Conservation (phyloP, 1,140 invertebrate species). For the Drosophila pseudoananassae region DNA sequence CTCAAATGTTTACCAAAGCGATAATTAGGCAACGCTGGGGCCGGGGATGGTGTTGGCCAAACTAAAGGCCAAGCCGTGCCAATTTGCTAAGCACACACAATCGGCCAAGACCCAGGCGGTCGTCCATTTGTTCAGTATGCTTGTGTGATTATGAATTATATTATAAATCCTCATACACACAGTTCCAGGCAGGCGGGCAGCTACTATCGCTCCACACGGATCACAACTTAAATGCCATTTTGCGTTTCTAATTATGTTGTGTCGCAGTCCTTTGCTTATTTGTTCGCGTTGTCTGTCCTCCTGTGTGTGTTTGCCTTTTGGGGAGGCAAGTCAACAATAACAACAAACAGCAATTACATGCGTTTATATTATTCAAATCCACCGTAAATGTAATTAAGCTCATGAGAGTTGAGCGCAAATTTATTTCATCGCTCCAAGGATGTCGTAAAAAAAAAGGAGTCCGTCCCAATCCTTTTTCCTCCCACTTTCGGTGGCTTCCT, state of each 20-base stretch:
- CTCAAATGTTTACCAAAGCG: slow-evolving; percentile 64
- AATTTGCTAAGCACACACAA: slow-evolving; percentile 64
- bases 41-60: not conserved
- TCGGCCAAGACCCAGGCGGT: not conserved
- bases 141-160: slow-evolving; percentile 56
- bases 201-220: slow-evolving; percentile 22
- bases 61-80: slow-evolving; percentile 50
- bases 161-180: slow-evolving; percentile 42
- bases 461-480: slow-evolving; percentile 59
- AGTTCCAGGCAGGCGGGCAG: not conserved
- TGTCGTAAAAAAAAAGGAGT: slow-evolving; percentile 37
- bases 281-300: slow-evolving; percentile 26
- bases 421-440: slow-evolving; percentile 56
- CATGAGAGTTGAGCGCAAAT: slow-evolving; percentile 73
- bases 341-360: slow-evolving; percentile 59
- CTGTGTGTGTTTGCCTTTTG: slow-evolving; percentile 30
- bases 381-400: slow-evolving; percentile 80
- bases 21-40: slow-evolving; percentile 63
- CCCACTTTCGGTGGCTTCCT: not conserved
- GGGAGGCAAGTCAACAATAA: slow-evolving; percentile 3
- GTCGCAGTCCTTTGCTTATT: slow-evolving; percentile 21
- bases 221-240: slow-evolving; percentile 52
- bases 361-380: slow-evolving; percentile 76
- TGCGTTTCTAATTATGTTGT: slow-evolving; percentile 66
- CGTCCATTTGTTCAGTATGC: not conserved